Base-by-base conservation (phyloP, 2,113 vertebrate species). In the Clarias gariepinus region DNA sequence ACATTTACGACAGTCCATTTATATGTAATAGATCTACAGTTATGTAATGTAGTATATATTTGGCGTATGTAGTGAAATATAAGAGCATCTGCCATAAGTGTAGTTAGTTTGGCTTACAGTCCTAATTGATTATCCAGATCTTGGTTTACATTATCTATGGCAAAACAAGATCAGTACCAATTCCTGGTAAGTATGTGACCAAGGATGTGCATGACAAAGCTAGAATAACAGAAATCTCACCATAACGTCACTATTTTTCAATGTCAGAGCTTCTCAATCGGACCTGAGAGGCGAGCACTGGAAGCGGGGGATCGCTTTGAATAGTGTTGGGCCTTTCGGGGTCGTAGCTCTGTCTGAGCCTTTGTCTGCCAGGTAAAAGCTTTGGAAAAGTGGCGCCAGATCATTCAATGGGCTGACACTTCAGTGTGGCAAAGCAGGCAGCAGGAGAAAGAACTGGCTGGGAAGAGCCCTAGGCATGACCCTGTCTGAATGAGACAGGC, bases 371-470 rank as follows among this genome's bases (percentile, higher is more conserved):
- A 95, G 94, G 94, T 95, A 94, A 95, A 95, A 91, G 94, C 95
- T 95, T 95, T 95, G 94, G 94, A 94, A 95, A 94, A 92, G 93
- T 94, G 95, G 95, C 94, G 94, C 94, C 94, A 92, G 94, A 94
- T 95, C 93, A 93, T 94, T 95, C 94, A 95, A 95, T 93, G 92
- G 92, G 90, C 94, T 93, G 94, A 95, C 94, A 95, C 95, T 94
- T 93, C 90, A 93, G 91, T 90, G 93, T 93, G 93, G 95, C 93
- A 91, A 85, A 92, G 92, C 88, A 85, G 91, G 93, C 94, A 95
- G 94, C 90, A 93, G 93, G 94, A 95, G 93, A 94, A 94, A 91
- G 93, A 93, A 94, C 93, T 94, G 92, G 94, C 94, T 94, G 94
- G 92, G 91, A 94, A 92, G 93, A 95, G 94, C 91, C 94, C 93